A percentile compares a stretch with the other conserved stretches of the same genome.
phyloP scores from a whole-genome alignment of 2,113 vertebrate genomes.

The Thryonomys swinderianus region DNA sequence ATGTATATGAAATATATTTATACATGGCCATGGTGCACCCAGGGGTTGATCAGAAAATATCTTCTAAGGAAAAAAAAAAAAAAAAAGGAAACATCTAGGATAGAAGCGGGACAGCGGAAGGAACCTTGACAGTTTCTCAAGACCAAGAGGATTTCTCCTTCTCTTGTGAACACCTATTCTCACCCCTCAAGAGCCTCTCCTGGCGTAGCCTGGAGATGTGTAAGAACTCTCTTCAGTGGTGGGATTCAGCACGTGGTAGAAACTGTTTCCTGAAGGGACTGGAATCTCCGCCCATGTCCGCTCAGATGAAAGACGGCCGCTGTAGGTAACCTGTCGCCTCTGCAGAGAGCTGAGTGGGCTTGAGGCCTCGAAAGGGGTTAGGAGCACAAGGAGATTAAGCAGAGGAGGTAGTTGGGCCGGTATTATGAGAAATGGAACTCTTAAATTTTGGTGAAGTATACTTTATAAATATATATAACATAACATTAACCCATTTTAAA shows the following conservation, averaged over 20 bases:
- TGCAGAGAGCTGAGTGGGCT: background rate
- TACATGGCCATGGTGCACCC: background rate
- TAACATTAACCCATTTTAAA: background rate
- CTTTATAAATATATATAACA: background rate
- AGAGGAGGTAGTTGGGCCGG: background rate
- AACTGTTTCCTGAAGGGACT: background rate
- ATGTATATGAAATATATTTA: background rate
- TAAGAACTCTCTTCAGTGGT: background rate
- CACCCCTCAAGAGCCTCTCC: background rate
- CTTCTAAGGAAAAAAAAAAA: conserved; percentile 17
- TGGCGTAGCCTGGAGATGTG: background rate
- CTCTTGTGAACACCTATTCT: background rate
- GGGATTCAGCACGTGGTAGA: background rate
- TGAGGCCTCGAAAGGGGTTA: background rate
- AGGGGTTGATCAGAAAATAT: background rate
- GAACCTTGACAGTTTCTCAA: background rate
- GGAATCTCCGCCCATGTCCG: background rate
- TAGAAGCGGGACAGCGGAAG: background rate
- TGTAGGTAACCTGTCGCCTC: background rate
- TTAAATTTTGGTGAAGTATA: background rate
- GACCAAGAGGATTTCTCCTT: background rate
- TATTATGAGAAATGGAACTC: background rate
- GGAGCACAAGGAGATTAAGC: background rate
- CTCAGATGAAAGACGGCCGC: conserved; percentile 3
- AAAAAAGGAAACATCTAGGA: background rate